phyloP scores from a whole-genome alignment of 2,888 invertebrate genomes.

The Sialis lutaria region DNA sequence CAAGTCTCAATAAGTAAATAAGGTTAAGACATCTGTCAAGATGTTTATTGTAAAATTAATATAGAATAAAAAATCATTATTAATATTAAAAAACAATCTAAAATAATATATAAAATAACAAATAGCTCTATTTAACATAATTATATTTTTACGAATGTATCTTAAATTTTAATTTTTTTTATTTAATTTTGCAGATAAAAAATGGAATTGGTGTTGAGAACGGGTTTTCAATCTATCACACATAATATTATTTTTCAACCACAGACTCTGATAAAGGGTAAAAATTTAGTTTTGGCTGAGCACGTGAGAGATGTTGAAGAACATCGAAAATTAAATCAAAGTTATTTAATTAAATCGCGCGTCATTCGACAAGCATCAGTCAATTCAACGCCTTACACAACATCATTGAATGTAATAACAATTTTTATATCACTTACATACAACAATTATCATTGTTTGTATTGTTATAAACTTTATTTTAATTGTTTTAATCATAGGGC shows the following conservation, averaged over 20 bases:
- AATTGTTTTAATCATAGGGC: no score
- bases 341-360: conserved; percentile 7
- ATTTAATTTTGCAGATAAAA: not conserved
- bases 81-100: not conserved
- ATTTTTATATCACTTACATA: not conserved
- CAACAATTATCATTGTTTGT: not conserved
- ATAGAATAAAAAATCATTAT: not conserved
- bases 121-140: not conserved
- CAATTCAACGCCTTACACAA: conserved; percentile 6
- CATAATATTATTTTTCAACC: not conserved
- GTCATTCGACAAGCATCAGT: conserved; percentile 9
- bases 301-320: conserved; percentile 10
- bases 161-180: not conserved
- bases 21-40: no score
- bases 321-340: conserved; percentile 4
- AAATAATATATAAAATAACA: no score
- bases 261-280: not conserved
- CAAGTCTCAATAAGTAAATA: no score
- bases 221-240: not conserved
- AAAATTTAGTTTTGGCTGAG: conserved; percentile 6
- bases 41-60: no score
- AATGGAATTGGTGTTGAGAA: not conserved
- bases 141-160: not conserved
- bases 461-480: not conserved
- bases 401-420: conserved; percentile 7